Conservation (phyloP, 2,888 invertebrate genomes). For the Beris chalybata region DNA sequence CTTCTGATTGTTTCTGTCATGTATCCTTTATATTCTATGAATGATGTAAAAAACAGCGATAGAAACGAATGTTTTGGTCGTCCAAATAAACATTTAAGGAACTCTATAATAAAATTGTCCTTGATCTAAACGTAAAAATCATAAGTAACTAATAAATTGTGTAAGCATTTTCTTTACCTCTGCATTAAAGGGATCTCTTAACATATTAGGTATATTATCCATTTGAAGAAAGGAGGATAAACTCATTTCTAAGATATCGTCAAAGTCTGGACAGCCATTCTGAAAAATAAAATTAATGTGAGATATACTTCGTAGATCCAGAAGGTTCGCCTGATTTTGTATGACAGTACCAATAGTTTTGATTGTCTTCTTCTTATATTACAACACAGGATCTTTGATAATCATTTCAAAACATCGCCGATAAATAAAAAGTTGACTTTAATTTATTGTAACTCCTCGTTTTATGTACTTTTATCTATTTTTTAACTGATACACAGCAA, state of each 20-base stretch:
- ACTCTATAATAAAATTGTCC: constrained; percentile 47
- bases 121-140: constrained; percentile 45
- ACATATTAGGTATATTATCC: constrained; percentile 35
- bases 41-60: constrained; percentile 55
- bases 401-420: too few relatives aligned
- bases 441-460: too few relatives aligned
- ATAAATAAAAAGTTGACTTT: too few relatives aligned
- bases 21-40: constrained; percentile 55
- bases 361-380: too few relatives aligned
- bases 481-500: too few relatives aligned
- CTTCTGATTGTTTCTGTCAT: constrained; percentile 49
- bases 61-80: constrained; percentile 57
- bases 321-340: too few relatives aligned
- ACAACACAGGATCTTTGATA: too few relatives aligned
- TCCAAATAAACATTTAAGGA: constrained; percentile 51
- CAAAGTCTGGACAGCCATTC: background rate
- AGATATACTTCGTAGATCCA: too few relatives aligned
- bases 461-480: too few relatives aligned
- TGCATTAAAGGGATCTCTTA: constrained; percentile 36
- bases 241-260: background rate
- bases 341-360: too few relatives aligned
- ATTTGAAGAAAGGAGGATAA: constrained; percentile 30
- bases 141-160: constrained; percentile 32
- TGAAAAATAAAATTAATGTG: background rate
- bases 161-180: constrained; percentile 28